Evolutionary conservation across 2,797 vertebrate species (phyloP).

Genomic region (Malacoraja senta): DNA sequence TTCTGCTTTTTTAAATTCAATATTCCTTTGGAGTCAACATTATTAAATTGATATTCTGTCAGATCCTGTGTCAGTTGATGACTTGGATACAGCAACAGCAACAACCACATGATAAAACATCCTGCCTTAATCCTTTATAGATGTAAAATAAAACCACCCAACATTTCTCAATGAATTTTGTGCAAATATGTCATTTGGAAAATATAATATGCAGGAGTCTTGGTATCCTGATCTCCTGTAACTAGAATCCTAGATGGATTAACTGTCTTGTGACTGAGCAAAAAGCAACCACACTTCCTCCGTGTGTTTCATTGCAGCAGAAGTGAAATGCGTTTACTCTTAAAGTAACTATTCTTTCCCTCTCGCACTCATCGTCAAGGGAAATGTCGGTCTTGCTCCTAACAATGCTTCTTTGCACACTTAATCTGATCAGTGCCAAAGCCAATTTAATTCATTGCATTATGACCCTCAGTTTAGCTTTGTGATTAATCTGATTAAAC

Average conservation of each 20-base stretch:
- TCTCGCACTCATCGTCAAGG: neutral
- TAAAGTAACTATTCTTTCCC: neutral
- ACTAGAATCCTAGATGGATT: neutral
- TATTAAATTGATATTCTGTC: conserved; percentile 28
- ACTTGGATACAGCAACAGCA: neutral
- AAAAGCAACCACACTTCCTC: neutral
- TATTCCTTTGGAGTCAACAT: neutral
- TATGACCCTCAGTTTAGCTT: neutral
- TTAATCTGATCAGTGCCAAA: conserved; percentile 24
- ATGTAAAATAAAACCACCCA: neutral
- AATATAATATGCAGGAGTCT: neutral
- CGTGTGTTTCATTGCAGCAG: neutral
- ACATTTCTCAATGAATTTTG: neutral
- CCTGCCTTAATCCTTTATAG: neutral
- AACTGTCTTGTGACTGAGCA: neutral
- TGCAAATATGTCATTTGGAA: neutral
- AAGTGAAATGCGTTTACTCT: neutral
- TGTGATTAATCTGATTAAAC: neutral
- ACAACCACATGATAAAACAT: neutral
- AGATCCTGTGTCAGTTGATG: neutral
- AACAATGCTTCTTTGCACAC: neutral
- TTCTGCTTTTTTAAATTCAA: conserved; percentile 9
- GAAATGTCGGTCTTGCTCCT: neutral
- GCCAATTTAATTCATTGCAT: neutral
- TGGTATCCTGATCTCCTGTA: neutral